These are phyloP conservation scores for cattle (Bos taurus) DNA, from an alignment of 2,113 vertebrate genomes.

Conservation along the genomic window ARS-UCD2.0 NC_037333.1:9952501-9953000, in stretches of 20 bases:
- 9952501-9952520: not conserved
- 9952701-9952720: not conserved
- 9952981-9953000: no score
- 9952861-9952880: not conserved
- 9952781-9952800: not conserved
- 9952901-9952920: no score
- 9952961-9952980: no score
- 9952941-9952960: no score
- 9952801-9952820: not conserved
- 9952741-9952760: accelerated
- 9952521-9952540: not conserved
- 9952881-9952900: no score
- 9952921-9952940: no score
- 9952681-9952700: not conserved
- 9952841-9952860: not conserved
- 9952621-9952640: not conserved
- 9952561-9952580: not conserved
- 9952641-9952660: not conserved
- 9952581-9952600: not conserved
- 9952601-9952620: no score
- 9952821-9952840: not conserved
- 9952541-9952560: not conserved
- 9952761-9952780: not conserved
- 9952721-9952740: not conserved
- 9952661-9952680: not conserved